Evolutionary conservation across 2,113 vertebrate genomes (phyloP).

Genomic region (Lampris incognitus): DNA sequence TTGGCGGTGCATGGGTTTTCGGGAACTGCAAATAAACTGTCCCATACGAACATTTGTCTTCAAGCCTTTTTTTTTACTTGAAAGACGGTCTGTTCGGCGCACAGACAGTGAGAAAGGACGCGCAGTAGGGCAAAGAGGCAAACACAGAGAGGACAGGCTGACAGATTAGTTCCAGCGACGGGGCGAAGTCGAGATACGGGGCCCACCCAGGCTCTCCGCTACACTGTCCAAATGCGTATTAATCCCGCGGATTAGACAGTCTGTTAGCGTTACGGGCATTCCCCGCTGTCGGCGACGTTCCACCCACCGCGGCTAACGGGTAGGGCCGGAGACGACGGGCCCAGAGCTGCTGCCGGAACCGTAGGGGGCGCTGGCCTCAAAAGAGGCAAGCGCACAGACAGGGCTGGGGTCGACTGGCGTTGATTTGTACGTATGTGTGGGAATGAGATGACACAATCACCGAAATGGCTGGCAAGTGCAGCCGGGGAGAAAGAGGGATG

Average conservation of each 20-base stretch:
- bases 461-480: constrained; percentile 18
- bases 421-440: constrained; percentile 14
- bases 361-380: constrained; percentile 17
- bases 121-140: not conserved
- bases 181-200: constrained; percentile 47
- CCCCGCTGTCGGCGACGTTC: constrained; percentile 41
- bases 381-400: constrained; percentile 2
- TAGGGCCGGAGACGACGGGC: constrained; percentile 40
- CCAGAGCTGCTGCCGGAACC: constrained; percentile 30
- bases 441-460: not conserved
- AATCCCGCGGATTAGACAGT: constrained; percentile 52
- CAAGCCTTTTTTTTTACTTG: not conserved
- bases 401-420: constrained; percentile 20
- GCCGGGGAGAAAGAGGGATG: not conserved
- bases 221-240: constrained; percentile 45
- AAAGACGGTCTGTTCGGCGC: constrained; percentile 12
- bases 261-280: constrained; percentile 46
- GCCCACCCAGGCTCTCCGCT: constrained; percentile 37
- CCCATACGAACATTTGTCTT: too few species aligned
- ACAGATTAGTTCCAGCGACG: constrained; percentile 33
- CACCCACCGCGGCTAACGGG: constrained; percentile 38
- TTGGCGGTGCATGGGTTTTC: too few species aligned
- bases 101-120: not conserved
- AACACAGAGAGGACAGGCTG: not conserved
- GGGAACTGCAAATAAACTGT: too few species aligned